Base-by-base conservation (phyloP, 2,888 invertebrate species). In the Exephanes ischioxanthus region DNA sequence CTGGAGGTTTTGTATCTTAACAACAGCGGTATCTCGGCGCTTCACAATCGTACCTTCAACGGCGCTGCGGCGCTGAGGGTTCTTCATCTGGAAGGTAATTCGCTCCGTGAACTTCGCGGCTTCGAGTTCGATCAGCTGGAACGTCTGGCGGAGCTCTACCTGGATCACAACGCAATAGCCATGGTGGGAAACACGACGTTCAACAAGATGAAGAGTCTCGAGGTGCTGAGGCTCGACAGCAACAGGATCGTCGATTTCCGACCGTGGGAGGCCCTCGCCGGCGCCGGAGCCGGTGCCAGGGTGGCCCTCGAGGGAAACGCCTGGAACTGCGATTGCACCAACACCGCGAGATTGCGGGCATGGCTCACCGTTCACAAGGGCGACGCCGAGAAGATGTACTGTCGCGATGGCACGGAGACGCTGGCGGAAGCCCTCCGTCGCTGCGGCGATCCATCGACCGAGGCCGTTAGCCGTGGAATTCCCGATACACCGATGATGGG, bases 251-350 rank as follows among this genome's bases (percentile, higher is more conserved):
- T 96, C 91, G 96, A 97, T 94, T 97, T 97, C 93, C 95, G 96
- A 91, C 97, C 97, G 89, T 96, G 96, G 96, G 93, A 94, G 79
- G 96, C 96, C 67, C 95, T 96, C 92, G 94, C 96, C 85, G 94
- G 94, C 85, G 91, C 94, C 77, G 94, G 94, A 26, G 93, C 94
- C 86, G 94, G 95, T 88, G 96, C 97, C 91, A 96, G 96, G 91
- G 96, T 97, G 89, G 96, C 96, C 79, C 95, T 97, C 86, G 96
- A 96, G 91, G 96, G 97, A 90, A 97, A 97, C 95, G 96, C 96
- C 93, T 97, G 98, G 98, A 96, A 96, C 93, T 97, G 97, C 94
- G 97, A 97, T 93, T 97, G 97, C 94, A 95, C 95, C 91, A 96
- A 96, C 91, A 95, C 97, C 77, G 95, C 95, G 87, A 96, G 96